Conservation (phyloP, 2,797 vertebrate species). For the Onychomys leucogaster region DNA sequence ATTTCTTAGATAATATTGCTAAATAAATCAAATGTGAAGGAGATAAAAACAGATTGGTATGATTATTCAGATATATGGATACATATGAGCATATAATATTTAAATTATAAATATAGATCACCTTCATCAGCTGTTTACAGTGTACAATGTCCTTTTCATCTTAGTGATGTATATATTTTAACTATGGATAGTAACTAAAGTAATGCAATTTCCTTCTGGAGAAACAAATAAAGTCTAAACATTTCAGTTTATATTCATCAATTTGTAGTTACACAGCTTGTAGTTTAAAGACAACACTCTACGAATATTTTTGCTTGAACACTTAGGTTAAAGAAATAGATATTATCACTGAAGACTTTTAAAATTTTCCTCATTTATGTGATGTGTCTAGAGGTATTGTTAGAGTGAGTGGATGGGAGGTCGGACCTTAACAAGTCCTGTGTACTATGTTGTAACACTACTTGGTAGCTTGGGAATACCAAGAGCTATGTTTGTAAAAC, state of each 20-base stretch:
- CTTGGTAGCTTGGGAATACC: background rate
- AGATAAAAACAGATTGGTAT: constrained; percentile 72
- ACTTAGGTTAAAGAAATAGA: background rate
- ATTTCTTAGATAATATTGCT: constrained; percentile 77
- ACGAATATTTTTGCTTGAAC: background rate
- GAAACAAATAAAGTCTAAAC: constrained; percentile 42
- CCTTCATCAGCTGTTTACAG: constrained; percentile 58
- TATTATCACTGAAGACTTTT: background rate
- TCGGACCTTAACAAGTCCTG: background rate
- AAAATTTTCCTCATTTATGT: background rate
- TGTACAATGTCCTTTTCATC: constrained; percentile 54
- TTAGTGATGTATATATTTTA: constrained; percentile 58
- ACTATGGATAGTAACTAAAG: background rate
- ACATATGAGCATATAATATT: constrained; percentile 74
- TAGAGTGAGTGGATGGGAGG: background rate
- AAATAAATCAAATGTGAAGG: constrained; percentile 77
- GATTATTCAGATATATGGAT: constrained; percentile 75
- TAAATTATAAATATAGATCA: constrained; percentile 72
- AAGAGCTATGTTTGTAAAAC: background rate
- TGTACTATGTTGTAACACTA: background rate
- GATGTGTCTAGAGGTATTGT: constrained; percentile 10
- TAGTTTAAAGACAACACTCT: constrained; percentile 40
- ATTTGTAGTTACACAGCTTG: constrained; percentile 1
- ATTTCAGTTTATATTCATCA: constrained; percentile 50
- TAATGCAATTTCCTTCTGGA: constrained; percentile 36